Percentiles rank a stretch among this genome's conserved stretches.
phyloP scores from a whole-genome alignment of 2,113 vertebrate genomes.

The Trematomus loennbergii region DNA sequence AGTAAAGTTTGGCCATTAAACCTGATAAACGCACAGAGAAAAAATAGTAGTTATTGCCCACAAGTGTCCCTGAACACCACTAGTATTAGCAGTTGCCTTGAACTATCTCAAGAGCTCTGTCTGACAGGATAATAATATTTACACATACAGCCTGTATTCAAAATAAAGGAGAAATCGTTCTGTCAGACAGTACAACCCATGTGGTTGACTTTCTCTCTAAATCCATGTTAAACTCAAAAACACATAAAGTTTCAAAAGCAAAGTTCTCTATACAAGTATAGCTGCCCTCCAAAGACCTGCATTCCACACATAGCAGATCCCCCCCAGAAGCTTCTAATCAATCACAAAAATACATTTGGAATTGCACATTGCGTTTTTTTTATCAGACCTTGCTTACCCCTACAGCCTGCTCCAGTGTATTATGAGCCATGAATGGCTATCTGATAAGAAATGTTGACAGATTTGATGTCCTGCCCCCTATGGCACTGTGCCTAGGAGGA shows the following conservation, averaged over 20 bases:
- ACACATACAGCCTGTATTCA: no score
- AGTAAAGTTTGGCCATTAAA: background rate
- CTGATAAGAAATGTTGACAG: conserved; percentile 68
- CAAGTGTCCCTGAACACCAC: no score
- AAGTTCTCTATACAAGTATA: background rate
- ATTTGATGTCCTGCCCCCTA: conserved; percentile 54
- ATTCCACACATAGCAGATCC: conserved; percentile 7
- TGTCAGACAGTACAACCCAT: no score
- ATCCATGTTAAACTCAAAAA: no score
- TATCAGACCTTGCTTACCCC: conserved; percentile 18
- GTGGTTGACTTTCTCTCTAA: no score
- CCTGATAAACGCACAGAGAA: no score
- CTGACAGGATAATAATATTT: no score
- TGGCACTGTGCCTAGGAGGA: conserved; percentile 49
- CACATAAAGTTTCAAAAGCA: no score
- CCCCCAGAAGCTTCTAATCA: conserved; percentile 16
- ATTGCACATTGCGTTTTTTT: conserved; percentile 8
- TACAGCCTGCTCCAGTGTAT: conserved; percentile 25
- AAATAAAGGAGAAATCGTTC: no score
- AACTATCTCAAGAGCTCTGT: no score
- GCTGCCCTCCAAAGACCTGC: conserved; percentile 2
- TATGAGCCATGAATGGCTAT: conserved; percentile 33
- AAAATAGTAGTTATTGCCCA: no score
- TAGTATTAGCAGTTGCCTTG: no score
- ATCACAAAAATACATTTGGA: conserved; percentile 12